A percentile compares a stretch with the other conserved stretches of the same genome.
phyloP scores from a whole-genome alignment of 2,888 invertebrate species.

The Nomada flava region DNA sequence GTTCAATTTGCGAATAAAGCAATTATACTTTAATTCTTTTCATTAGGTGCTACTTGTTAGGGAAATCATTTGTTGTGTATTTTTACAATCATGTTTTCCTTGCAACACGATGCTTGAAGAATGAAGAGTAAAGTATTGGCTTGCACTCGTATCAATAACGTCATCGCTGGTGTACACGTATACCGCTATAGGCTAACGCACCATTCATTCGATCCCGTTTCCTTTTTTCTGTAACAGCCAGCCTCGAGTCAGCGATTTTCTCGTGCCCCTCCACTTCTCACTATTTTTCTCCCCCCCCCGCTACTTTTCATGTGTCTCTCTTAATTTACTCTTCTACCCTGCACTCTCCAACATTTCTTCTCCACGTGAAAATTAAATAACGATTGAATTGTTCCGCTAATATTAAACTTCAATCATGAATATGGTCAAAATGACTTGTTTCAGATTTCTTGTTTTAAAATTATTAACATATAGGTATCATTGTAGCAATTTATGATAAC shows the following conservation, averaged over 20 bases:
- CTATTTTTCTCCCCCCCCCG: neutral
- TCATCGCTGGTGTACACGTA: constrained; percentile 75
- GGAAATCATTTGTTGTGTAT: neutral
- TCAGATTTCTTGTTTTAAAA: too few relatives aligned
- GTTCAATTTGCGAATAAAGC: too few relatives aligned
- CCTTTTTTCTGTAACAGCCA: constrained; percentile 67
- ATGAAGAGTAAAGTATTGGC: constrained; percentile 13
- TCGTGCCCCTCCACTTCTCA: constrained; percentile 30
- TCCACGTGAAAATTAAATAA: neutral
- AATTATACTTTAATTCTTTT: too few relatives aligned
- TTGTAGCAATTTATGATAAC: too few relatives aligned
- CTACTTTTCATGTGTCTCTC: constrained; percentile 27
- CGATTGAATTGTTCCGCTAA: neutral
- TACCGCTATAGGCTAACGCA: constrained; percentile 79
- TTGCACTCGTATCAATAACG: constrained; percentile 65
- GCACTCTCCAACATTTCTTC: constrained; percentile 5
- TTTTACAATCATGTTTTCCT: neutral
- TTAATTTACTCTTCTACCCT: neutral
- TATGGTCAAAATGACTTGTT: too few relatives aligned
- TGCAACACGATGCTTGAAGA: constrained; percentile 5
- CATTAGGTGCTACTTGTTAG: neutral
- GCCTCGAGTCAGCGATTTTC: constrained; percentile 61
- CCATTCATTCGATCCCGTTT: constrained; percentile 80
- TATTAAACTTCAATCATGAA: neutral
- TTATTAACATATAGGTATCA: too few relatives aligned